Base-by-base conservation (phyloP, 2,797 vertebrate genomes). In the Argentina silus region DNA sequence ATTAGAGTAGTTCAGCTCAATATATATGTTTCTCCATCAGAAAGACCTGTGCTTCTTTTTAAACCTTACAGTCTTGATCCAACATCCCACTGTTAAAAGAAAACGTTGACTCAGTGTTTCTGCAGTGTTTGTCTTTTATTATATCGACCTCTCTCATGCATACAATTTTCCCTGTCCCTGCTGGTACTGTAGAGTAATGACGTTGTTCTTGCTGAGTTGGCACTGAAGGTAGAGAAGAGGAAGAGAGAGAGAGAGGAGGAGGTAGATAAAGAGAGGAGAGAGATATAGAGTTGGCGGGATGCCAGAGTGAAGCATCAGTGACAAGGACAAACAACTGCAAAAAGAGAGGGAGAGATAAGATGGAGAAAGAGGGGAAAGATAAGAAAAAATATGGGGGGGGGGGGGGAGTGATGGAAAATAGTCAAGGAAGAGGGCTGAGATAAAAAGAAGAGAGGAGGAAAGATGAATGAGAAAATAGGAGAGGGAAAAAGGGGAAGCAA, bases 121-220 rank as follows among this genome's bases (percentile, higher is more conserved):
- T 62, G 36, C 14, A 14, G 12, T 14, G 12, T 62, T 62, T 15
- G 60, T 62, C 23, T 15, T 62, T 11, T 27, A 45, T 68, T 14
- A 17, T 17, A 27, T 45, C 11, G 12, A 64, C 60, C 53, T 72
- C 55, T 47, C 21, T 55, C 15, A 15, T 55, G 15, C 17, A 36
- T 36, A 36, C 27, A 36, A 36, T 36, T 36, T 36, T 36, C 27
- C 27, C 27, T 36, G 27, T 36, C 27, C 27, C 4, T 1, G 27
- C 27, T 36, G 27, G 27, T 36, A 36, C 27, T 36, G 27, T 36
- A 36, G 27, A 36, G 27, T 36, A 4, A 36, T 60, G 75, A 48
- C 7, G 43, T 2, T 17, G 6, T 23, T 81, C 55, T 55, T 78
- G 81, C 85, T 80, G 83, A 83, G 77, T 63, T 55, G 36, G 74